Evolutionary conservation across 1,140 invertebrate species (phyloP).

Genomic region (Neodiprion virginianus): DNA sequence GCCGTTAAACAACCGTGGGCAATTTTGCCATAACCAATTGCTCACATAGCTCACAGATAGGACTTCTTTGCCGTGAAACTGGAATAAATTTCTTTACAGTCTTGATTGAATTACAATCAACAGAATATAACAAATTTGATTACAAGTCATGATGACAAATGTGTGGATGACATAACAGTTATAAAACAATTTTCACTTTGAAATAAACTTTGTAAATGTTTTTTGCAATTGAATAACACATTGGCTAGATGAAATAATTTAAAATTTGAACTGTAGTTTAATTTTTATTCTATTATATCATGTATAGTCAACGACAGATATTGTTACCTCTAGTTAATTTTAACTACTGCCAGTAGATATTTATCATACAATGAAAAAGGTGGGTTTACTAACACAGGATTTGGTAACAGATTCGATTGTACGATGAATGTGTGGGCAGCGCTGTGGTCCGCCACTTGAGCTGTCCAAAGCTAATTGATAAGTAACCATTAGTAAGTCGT

Average conservation of each 20-base stretch:
- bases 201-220: too few relatives aligned
- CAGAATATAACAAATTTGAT: too few relatives aligned
- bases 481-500: conserved; percentile 70
- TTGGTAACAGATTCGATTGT: conserved; percentile 74
- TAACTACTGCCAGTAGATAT: not conserved
- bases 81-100: conserved; percentile 19
- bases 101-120: not conserved
- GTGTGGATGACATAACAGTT: too few relatives aligned
- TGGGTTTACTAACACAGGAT: conserved; percentile 66
- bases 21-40: conserved; percentile 81
- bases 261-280: too few relatives aligned
- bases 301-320: not conserved
- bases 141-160: too few relatives aligned
- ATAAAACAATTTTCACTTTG: too few relatives aligned
- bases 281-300: too few relatives aligned
- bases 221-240: too few relatives aligned
- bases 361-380: not conserved
- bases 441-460: conserved; percentile 67
- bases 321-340: conserved; percentile 11
- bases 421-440: conserved; percentile 68
- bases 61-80: conserved; percentile 79
- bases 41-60: conserved; percentile 77
- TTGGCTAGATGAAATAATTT: too few relatives aligned
- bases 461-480: conserved; percentile 80
- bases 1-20: conserved; percentile 74